A percentile compares a stretch with the other conserved stretches of the same genome.
These are phyloP conservation scores for Podiceps cristatus DNA, from an alignment of 2,113 vertebrate species.

Conservation along the genomic window DNA sequence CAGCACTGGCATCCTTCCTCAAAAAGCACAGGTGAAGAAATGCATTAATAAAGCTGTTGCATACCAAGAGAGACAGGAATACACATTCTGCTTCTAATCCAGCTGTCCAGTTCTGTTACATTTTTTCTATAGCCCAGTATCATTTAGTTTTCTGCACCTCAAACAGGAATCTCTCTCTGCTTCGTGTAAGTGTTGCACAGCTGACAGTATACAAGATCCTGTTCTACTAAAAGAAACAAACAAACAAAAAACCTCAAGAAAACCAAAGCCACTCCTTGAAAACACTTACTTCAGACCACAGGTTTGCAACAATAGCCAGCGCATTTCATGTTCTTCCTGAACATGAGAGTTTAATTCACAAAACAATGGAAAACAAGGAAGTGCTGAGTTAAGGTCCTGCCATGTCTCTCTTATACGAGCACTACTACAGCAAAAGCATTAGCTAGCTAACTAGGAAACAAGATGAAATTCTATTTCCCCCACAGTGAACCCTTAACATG, in stretches of 20 bases:
- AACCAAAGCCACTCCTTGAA: neutral
- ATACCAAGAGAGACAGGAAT: neutral
- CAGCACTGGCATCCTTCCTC: neutral
- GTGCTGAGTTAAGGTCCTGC: neutral
- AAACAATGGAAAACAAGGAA: conserved; percentile 59
- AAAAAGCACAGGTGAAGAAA: neutral
- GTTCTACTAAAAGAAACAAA: neutral
- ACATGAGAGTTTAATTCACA: neutral
- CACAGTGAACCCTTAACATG: neutral
- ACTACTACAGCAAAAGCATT: neutral
- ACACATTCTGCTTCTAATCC: neutral
- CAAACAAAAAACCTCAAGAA: neutral
- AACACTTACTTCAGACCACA: neutral
- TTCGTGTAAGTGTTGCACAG: neutral
- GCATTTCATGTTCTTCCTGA: conserved; percentile 34
- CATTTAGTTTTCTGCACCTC: neutral
- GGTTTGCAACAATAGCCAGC: neutral
- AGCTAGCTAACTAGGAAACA: neutral
- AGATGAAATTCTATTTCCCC: neutral
- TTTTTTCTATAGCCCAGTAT: accelerated
- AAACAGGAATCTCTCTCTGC: accelerated
- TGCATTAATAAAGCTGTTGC: neutral
- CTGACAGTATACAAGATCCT: accelerated
- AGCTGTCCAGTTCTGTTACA: neutral
- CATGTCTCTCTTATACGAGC: neutral